Conservation (phyloP, 2,797 vertebrate species). For the Trachops cirrhosus region DNA sequence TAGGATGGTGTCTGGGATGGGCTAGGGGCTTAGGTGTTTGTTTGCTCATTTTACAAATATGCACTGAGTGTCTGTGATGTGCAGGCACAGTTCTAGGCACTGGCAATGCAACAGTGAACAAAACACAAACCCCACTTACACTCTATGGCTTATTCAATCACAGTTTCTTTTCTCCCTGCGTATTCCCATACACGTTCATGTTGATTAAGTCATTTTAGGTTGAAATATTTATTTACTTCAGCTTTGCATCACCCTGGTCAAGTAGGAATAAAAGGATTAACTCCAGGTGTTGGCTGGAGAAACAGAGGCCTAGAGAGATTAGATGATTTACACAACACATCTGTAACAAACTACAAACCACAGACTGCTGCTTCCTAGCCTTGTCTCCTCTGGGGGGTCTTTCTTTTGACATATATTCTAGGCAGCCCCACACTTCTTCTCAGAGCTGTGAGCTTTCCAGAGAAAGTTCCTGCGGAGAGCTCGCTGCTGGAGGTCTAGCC, state of each 20-base stretch:
- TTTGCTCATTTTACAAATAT: background rate
- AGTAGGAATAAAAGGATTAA: background rate
- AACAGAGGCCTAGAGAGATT: background rate
- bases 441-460: background rate
- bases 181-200: background rate
- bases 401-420: background rate
- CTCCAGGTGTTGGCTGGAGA: background rate
- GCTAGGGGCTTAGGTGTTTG: background rate
- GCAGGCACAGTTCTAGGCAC: background rate
- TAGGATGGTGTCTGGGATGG: background rate
- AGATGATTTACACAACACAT: background rate
- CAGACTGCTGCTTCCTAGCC: background rate
- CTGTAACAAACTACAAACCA: background rate
- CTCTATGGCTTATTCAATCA: background rate
- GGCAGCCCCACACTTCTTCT: background rate
- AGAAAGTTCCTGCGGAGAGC: background rate
- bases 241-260: background rate
- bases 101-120: background rate
- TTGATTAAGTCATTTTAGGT: conserved; percentile 29
- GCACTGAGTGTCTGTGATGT: background rate
- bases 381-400: background rate
- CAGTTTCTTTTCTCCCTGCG: background rate
- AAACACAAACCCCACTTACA: background rate
- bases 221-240: background rate
- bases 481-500: background rate